These are phyloP conservation scores for Amphiprion ocellaris DNA, from an alignment of 2,113 vertebrate genomes.

Conservation along the genomic window DNA sequence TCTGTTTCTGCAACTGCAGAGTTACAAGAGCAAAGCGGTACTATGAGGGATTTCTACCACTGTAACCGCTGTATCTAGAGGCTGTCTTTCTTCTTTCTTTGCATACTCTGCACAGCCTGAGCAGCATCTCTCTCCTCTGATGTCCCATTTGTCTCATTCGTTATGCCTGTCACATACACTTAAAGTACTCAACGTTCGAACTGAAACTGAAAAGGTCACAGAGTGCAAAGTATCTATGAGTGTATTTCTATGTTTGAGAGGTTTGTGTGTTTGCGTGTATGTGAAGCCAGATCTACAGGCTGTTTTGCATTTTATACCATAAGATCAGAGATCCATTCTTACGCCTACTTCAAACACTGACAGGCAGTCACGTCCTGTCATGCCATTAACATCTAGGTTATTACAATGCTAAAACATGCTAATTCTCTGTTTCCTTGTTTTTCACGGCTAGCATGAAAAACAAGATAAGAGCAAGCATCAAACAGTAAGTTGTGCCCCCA, in stretches of 20 bases:
- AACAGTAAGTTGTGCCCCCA: neutral
- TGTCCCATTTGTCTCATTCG: constrained; percentile 43
- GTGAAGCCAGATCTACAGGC: neutral
- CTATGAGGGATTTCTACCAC: neutral
- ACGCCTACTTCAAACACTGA: neutral
- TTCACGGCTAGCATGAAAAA: neutral
- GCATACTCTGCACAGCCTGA: neutral
- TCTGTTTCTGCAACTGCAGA: neutral
- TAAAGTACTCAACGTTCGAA: constrained; percentile 39
- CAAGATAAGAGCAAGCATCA: neutral
- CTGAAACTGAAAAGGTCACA: constrained; percentile 57
- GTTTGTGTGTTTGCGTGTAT: constrained; percentile 1
- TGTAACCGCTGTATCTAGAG: neutral
- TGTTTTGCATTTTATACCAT: constrained; percentile 8
- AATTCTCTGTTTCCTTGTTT: neutral
- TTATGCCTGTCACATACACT: constrained; percentile 51
- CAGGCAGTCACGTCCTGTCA: neutral
- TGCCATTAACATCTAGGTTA: neutral
- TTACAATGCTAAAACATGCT: constrained; percentile 10
- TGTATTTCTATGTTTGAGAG: constrained; percentile 7
- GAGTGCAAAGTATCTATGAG: constrained; percentile 15
- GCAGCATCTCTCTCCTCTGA: constrained; percentile 15
- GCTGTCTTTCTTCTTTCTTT: neutral
- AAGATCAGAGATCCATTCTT: neutral
- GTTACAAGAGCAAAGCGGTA: neutral